Base-by-base conservation (phyloP, 2,113 vertebrate genomes). In the Pelobates fuscus region DNA sequence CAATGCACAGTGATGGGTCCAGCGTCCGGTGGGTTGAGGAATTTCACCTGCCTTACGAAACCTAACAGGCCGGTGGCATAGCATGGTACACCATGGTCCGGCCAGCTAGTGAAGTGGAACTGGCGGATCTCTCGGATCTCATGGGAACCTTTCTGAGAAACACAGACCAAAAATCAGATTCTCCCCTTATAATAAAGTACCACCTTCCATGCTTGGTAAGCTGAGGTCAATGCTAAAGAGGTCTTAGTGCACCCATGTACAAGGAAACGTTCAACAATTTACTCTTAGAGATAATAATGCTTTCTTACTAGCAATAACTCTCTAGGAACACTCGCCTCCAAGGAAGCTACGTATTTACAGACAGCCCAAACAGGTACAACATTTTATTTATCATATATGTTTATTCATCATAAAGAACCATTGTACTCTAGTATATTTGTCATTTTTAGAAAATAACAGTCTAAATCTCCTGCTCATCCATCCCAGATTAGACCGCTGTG, bases 91-190 rank as follows among this genome's bases (percentile, higher is more conserved):
- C 97, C 97, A 0, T 99, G 97, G 85, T 99, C 97, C 0, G 96
- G 97, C 97, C 97, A 99, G 89, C 96, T 97, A 86, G 96, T 99
- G 87, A 99, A 99, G 70, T 99, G 97, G 81, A 98, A 99, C 88
- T 98, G 97, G 18, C 95, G 94, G 61, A 99, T 94, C 82, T 99
- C 96, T 4, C 96, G 93, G 85, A 98, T 97, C 86, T 99, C 97
- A 1, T 98, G 95, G 83, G 98, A 96, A 82, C 95, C 95, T 94
- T 98, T 99, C 97, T 99, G 91, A 84, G 79, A 83, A 83, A 83
- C 37, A 59, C 18, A 72, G 86, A 81, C 86, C 85, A 0, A 57
- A 75, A 46, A 73, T 78, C 70, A 80, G 8, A 85, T 84, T 83
- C 65, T 3, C 57, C 75, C 1, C 64, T 37, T 17, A 10, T 8